A percentile compares a stretch with the other conserved stretches of the same genome.
Conservation (phyloP, 92 coral and sea anemone genomes). For the Phenganax stokvisi region DNA sequence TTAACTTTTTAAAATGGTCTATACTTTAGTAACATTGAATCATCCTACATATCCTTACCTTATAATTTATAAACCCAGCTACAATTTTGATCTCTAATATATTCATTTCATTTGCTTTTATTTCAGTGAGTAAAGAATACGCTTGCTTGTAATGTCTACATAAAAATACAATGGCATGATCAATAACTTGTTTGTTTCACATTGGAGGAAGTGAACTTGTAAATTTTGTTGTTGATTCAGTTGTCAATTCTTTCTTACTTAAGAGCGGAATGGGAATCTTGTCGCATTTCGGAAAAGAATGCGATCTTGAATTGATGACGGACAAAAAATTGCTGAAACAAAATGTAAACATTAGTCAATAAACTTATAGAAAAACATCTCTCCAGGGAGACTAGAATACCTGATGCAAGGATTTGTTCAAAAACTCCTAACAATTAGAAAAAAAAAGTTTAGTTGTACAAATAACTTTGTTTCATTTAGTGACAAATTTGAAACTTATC, state of each 20-base stretch:
- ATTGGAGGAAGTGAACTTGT: background rate
- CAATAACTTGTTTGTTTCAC: too few species aligned
- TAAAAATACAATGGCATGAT: background rate
- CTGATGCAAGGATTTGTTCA: constrained; percentile 83
- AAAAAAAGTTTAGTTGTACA: background rate
- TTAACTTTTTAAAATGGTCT: background rate
- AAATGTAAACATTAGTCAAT: background rate
- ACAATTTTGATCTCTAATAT: constrained; percentile 91
- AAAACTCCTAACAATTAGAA: constrained; percentile 60
- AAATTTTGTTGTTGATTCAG: background rate
- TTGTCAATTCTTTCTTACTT: constrained; percentile 52
- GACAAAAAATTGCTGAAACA: constrained; percentile 65
- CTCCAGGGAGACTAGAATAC: constrained; percentile 17
- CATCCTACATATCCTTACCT: constrained; percentile 44
- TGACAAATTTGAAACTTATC: background rate
- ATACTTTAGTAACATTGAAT: background rate
- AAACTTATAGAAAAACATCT: too few species aligned
- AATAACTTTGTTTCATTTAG: background rate
- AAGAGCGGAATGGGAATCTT: constrained; percentile 95
- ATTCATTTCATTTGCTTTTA: constrained; percentile 73
- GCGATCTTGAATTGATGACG: constrained; percentile 97
- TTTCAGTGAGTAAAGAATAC: constrained; percentile 76
- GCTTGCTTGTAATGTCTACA: constrained; percentile 91
- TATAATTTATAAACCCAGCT: constrained; percentile 90
- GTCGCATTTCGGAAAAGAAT: constrained; percentile 88